A percentile compares a stretch with the other conserved stretches of the same genome.
These are phyloP conservation scores for Nymphalis io DNA, from an alignment of 1,140 invertebrate genomes.

Conservation along the genomic window DNA sequence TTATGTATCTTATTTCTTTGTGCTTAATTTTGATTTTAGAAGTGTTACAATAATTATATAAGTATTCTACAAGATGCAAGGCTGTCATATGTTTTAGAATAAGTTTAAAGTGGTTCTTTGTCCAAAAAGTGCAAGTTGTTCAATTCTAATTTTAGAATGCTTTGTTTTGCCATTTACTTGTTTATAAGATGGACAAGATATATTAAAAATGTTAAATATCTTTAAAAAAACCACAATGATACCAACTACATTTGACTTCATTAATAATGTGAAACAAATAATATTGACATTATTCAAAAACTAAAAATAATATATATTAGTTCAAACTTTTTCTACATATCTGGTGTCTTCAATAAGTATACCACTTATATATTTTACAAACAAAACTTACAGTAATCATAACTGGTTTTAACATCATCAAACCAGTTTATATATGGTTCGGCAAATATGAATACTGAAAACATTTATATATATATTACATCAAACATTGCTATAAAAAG, in stretches of 20 bases:
- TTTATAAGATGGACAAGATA: background rate
- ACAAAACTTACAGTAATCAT: background rate
- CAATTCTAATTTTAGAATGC: slow-evolving; percentile 68
- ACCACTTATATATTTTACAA: background rate
- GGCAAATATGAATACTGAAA: slow-evolving; percentile 10
- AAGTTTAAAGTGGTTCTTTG: slow-evolving; percentile 36
- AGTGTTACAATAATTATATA: slow-evolving; percentile 9
- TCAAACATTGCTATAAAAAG: too few species aligned
- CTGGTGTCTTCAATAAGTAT: background rate
- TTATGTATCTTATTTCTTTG: slow-evolving; percentile 18
- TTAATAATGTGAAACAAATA: background rate
- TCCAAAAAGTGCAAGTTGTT: slow-evolving; percentile 72
- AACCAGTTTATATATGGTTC: slow-evolving; percentile 28
- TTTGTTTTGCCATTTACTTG: slow-evolving; percentile 44
- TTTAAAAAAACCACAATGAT: too few species aligned
- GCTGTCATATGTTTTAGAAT: background rate
- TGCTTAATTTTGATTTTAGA: background rate
- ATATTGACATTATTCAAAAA: background rate
- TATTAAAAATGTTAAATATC: background rate
- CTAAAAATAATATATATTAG: too few species aligned
- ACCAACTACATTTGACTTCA: background rate
- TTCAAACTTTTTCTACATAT: too few species aligned
- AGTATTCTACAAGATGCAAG: background rate
- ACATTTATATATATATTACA: background rate
- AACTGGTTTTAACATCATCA: slow-evolving; percentile 17